Conservation (phyloP, 2,797 vertebrate genomes). For the Pipistrellus pipistrellus region DNA sequence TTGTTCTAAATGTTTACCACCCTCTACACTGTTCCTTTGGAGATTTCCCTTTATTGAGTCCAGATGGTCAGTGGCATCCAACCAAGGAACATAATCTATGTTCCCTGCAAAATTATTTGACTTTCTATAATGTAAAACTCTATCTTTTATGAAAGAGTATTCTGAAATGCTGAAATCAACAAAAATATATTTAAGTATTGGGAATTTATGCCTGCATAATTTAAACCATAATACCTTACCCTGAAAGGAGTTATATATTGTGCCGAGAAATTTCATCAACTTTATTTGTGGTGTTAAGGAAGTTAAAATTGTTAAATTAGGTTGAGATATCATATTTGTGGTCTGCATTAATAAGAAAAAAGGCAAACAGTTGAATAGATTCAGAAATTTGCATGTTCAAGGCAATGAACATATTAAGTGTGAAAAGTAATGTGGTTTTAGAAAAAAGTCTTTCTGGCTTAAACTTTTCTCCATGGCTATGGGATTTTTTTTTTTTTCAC, state of each 20-base stretch:
- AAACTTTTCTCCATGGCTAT: background rate
- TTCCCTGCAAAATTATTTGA: slow-evolving; percentile 31
- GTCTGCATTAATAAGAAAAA: background rate
- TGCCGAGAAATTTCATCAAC: slow-evolving; percentile 28
- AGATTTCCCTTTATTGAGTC: background rate
- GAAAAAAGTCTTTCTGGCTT: background rate
- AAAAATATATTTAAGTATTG: slow-evolving; percentile 63
- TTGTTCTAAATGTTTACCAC: background rate
- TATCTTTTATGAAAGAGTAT: slow-evolving; percentile 6
- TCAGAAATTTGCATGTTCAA: slow-evolving; percentile 21
- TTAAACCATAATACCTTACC: slow-evolving; percentile 47
- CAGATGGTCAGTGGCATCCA: background rate
- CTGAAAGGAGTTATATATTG: slow-evolving; percentile 45
- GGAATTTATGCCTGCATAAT: slow-evolving; percentile 7
- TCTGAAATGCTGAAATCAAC: background rate
- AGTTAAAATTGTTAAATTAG: slow-evolving; percentile 49
- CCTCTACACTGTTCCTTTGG: background rate
- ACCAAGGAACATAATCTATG: background rate
- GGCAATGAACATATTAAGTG: slow-evolving; percentile 3
- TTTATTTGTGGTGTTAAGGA: slow-evolving; percentile 54
- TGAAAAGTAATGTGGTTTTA: slow-evolving; percentile 48
- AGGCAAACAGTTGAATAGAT: slow-evolving; percentile 20
- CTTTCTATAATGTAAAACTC: background rate
- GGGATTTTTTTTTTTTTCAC: background rate
- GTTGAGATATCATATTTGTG: slow-evolving; percentile 43